A percentile compares a stretch with the other conserved stretches of the same genome.
Evolutionary conservation across 2,113 vertebrate genomes (phyloP).

Genomic region (Zingel zingel): DNA sequence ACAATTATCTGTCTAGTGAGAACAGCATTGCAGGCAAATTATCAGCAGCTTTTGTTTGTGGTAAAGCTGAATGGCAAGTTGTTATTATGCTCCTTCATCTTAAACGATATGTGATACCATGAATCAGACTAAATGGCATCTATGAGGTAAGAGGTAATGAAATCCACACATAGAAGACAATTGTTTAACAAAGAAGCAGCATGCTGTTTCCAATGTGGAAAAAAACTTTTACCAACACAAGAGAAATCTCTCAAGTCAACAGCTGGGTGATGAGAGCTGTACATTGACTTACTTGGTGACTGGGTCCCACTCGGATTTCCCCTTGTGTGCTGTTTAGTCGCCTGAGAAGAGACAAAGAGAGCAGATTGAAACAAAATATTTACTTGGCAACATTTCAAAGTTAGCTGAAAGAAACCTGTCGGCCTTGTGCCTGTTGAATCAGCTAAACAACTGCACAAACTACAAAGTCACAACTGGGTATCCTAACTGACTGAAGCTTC

Average conservation of each 20-base stretch:
- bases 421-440: constrained; percentile 17
- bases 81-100: background rate
- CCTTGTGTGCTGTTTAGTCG: constrained; percentile 99
- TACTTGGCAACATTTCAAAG: constrained; percentile 45
- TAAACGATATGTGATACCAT: background rate
- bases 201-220: background rate
- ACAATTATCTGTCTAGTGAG: background rate
- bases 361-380: constrained; percentile 55
- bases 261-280: constrained; percentile 7
- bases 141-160: background rate
- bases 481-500: background rate
- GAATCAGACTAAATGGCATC: background rate
- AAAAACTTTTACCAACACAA: background rate
- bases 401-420: constrained; percentile 15
- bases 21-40: background rate
- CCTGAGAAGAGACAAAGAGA: constrained; percentile 84
- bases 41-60: background rate
- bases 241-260: constrained; percentile 1
- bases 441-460: constrained; percentile 20
- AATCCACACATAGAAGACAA: background rate
- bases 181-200: background rate
- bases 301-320: constrained; percentile 98
- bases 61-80: background rate
- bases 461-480: constrained; percentile 11
- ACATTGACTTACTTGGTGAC: constrained; percentile 92